Percentiles rank a stretch among this genome's conserved stretches.
Evolutionary conservation across 2,113 vertebrate genomes (phyloP).

Genomic region (Malurus alboscapulatus): DNA sequence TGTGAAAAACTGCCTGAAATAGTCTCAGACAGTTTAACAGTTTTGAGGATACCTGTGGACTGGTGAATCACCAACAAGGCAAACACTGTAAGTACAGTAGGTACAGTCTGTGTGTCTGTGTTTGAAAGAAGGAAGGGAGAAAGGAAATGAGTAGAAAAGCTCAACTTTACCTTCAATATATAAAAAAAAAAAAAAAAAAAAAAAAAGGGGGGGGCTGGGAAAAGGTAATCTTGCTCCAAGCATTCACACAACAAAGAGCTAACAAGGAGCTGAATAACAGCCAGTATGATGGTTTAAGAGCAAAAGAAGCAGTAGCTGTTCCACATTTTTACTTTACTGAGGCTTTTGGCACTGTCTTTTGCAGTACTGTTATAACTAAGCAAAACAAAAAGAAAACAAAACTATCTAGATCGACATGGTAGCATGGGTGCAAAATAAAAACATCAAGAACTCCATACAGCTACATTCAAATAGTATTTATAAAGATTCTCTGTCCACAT

Average conservation of each 20-base stretch:
- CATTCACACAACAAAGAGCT: not conserved
- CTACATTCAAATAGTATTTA: not conserved
- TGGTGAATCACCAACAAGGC: not conserved
- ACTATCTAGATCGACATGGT: not conserved
- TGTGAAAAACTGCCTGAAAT: not conserved
- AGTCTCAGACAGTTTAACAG: not conserved
- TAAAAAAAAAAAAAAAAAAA: not conserved
- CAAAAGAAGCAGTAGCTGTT: not conserved
- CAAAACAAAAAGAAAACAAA: not conserved
- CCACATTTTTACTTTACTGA: not conserved
- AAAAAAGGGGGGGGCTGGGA: not conserved
- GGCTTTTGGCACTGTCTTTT: not conserved
- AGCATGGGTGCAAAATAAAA: not conserved
- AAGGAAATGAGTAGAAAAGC: not conserved
- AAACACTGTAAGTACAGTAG: fast-evolving
- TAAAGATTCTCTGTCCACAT: not conserved
- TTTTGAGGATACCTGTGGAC: not conserved
- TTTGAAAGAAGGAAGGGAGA: not conserved
- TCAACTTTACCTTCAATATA: not conserved
- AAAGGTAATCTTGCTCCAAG: not conserved
- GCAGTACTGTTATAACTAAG: not conserved
- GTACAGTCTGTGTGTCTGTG: not conserved
- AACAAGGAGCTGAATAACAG: not conserved
- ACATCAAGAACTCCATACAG: not conserved
- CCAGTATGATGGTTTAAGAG: not conserved